Percentiles rank a stretch among this genome's conserved stretches.
These are phyloP conservation scores for Dendrolimus punctatus DNA, from an alignment of 1,140 invertebrate genomes.

Conservation along the genomic window DNA sequence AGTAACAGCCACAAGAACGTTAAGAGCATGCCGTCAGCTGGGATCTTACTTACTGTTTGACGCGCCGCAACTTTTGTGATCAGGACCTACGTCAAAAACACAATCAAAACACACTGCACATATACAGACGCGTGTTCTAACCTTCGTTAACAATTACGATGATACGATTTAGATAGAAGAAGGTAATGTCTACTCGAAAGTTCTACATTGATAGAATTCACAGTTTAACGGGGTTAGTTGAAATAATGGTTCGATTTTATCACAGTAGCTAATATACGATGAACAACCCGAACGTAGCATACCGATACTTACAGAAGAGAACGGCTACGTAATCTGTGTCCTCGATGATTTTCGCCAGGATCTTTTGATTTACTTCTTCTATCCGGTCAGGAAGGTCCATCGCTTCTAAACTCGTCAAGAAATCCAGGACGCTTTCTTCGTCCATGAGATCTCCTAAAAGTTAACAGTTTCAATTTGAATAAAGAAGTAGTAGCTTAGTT, in stretches of 20 bases:
- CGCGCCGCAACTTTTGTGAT: slow-evolving; percentile 69
- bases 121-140: slow-evolving; percentile 32
- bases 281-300: slow-evolving; percentile 26
- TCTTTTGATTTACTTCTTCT: slow-evolving; percentile 95
- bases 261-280: slow-evolving; percentile 53
- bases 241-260: slow-evolving; percentile 48
- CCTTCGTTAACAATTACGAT: slow-evolving; percentile 38
- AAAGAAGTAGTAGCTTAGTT: neutral
- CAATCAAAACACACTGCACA: slow-evolving; percentile 65
- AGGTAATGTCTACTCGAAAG: slow-evolving; percentile 37
- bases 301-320: slow-evolving; percentile 90
- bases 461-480: neutral
- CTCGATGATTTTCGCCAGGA: slow-evolving; percentile 92
- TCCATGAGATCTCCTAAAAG: slow-evolving; percentile 92
- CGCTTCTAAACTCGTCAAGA: slow-evolving; percentile 92
- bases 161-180: slow-evolving; percentile 26
- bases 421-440: slow-evolving; percentile 93
- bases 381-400: slow-evolving; percentile 96
- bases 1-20: slow-evolving; percentile 57
- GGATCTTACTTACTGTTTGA: slow-evolving; percentile 67
- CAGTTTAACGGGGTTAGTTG: slow-evolving; percentile 48
- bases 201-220: slow-evolving; percentile 41
- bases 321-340: slow-evolving; percentile 94
- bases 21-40: slow-evolving; percentile 58
- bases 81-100: slow-evolving; percentile 71